A percentile compares a stretch with the other conserved stretches of the same genome.
Evolutionary conservation across 1,140 invertebrate species (phyloP).

Genomic region (Drosophila seguyi): DNA sequence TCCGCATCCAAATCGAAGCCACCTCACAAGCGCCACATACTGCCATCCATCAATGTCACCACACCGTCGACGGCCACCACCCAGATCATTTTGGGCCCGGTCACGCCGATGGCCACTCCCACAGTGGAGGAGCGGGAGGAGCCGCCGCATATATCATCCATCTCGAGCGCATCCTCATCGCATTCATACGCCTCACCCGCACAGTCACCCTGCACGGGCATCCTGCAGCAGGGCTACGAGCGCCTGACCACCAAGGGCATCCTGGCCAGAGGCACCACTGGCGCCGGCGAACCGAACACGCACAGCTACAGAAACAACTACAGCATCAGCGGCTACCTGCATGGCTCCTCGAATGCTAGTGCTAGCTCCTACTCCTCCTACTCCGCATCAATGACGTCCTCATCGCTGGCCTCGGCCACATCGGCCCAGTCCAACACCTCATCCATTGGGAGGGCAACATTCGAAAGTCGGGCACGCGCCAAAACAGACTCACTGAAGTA

Average conservation of each 20-base stretch:
- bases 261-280: constrained; percentile 45
- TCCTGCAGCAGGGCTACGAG: constrained; percentile 47
- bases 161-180: constrained; percentile 55
- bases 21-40: constrained; percentile 63
- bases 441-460: constrained; percentile 64
- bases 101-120: constrained; percentile 31
- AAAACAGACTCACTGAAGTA: constrained; percentile 84
- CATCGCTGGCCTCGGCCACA: constrained; percentile 59
- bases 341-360: constrained; percentile 54
- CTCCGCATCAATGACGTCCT: constrained; percentile 71
- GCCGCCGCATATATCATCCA: constrained; percentile 40
- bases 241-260: constrained; percentile 73
- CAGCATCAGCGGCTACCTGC: constrained; percentile 70
- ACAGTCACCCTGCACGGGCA: constrained; percentile 47
- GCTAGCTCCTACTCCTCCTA: constrained; percentile 67
- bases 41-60: constrained; percentile 80
- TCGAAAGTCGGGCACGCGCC: constrained; percentile 72
- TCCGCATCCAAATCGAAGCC: constrained; percentile 51
- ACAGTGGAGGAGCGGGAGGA: constrained; percentile 23
- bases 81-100: constrained; percentile 71
- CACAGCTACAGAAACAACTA: constrained; percentile 51
- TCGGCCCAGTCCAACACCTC: constrained; percentile 59
- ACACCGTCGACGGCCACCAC: constrained; percentile 76
- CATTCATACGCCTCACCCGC: constrained; percentile 68
- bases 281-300: constrained; percentile 3